Evolutionary conservation across 1,140 invertebrate genomes (phyloP), one percentile per base, ranked within the genome.

Genomic region (Amyelois transitella): DNA sequence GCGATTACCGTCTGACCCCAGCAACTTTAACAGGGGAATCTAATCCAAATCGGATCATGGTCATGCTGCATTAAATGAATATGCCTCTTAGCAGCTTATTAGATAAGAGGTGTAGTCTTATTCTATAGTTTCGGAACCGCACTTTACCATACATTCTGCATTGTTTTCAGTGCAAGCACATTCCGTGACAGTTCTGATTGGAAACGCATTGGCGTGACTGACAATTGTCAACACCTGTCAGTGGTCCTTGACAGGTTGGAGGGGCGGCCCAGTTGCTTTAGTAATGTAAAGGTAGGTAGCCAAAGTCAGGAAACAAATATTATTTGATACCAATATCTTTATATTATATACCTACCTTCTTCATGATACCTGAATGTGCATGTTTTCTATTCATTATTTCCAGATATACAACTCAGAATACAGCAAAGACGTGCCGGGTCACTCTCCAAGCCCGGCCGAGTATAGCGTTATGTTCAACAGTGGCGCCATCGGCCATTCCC

Each of bases 401-500:
- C 60, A 83, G 80, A 66, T 83, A 48, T 66, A 71, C 47, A 83
- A 86, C 51, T 79, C 81, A 0, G 81, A 78, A 12, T 69, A 77
- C 55, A 22, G 51, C 1, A 10, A 22, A 18, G 22, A 18, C 1
- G 12, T 38, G 12, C 32, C 32, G 12, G 32, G 32, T 0, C 32
- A 38, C 32, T 4, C n/a, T 12, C 12, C 12, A 12, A 38, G 32
- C 6, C 32, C 32, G 5, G 1, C 32, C 6, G 43, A 70, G 4
- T 38, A 77, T 55, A 64, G 56, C 20, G 59, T 55, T 6, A 44
- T 84, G 44, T 85, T 91, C 79, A 65, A 90, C 83, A 72, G 69
- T 53, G 86, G 89, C 14, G 69, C 69, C 1, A 60, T 93, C 19
- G 81, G 77, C 0, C 92, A 93, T 73, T 80, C 88, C 12, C 89